These are phyloP conservation scores for Thecophora atra DNA, from an alignment of 2,888 invertebrate genomes.

Conservation along the genomic window DNA sequence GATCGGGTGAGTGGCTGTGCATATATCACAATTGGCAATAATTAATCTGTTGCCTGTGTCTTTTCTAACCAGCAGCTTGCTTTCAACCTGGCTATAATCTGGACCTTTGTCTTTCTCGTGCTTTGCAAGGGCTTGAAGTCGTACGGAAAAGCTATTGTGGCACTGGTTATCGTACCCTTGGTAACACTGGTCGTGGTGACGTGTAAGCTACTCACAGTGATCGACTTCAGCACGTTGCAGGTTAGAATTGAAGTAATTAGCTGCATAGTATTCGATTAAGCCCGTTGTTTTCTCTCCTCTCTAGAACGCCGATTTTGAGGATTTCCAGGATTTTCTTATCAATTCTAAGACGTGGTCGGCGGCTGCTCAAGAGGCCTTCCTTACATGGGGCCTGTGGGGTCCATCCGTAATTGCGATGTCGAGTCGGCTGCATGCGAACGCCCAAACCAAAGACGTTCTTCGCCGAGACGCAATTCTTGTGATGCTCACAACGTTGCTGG, in stretches of 20 bases:
- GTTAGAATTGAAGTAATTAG: too few relatives aligned
- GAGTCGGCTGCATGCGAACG: slow-evolving; percentile 55
- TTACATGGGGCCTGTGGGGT: slow-evolving; percentile 78
- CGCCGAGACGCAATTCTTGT: slow-evolving; percentile 75
- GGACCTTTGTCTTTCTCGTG: slow-evolving; percentile 89
- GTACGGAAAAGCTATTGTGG: slow-evolving; percentile 70
- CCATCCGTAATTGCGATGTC: slow-evolving; percentile 63
- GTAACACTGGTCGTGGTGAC: slow-evolving; percentile 69
- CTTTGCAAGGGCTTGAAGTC: slow-evolving; percentile 84
- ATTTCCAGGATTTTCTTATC: slow-evolving; percentile 86
- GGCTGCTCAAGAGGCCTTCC: slow-evolving; percentile 87
- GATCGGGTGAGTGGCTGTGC: slow-evolving; percentile 56
- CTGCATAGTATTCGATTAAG: too few relatives aligned
- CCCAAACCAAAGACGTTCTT: slow-evolving; percentile 54
- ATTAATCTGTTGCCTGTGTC: slow-evolving; percentile 24
- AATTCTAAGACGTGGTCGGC: slow-evolving; percentile 88
- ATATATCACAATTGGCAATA: background rate
- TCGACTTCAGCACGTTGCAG: slow-evolving; percentile 49
- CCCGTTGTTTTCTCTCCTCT: background rate
- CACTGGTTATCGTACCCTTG: slow-evolving; percentile 81
- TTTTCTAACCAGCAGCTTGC: slow-evolving; percentile 75
- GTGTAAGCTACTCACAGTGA: slow-evolving; percentile 45
- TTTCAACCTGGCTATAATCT: slow-evolving; percentile 88
- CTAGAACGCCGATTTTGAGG: slow-evolving; percentile 79
- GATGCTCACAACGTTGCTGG: slow-evolving; percentile 77